Evolutionary conservation across 1,140 invertebrate genomes (phyloP), one percentile per base, ranked within the genome.

Genomic region (Lasioglossum baleicum): DNA sequence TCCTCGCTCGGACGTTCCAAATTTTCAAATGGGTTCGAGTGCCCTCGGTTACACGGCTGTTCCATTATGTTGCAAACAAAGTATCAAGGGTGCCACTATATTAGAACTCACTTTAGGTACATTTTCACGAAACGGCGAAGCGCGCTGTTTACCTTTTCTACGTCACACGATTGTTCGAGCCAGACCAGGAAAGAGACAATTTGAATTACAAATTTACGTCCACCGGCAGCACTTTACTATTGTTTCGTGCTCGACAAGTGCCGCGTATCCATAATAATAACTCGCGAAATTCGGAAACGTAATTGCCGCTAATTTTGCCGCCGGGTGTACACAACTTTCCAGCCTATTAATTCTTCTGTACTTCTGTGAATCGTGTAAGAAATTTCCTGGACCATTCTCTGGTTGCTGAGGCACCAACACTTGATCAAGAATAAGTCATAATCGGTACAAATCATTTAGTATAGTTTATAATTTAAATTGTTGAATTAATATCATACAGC

Each of bases 161-260:
- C 60, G 75, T 56, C 60, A 72, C 58, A 44, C 60, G 68, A 53
- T 67, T 63, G 58, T 56, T 42, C 65, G 40, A 40, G 44, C 35
- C 7, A 13, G 35, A 7, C 13, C 44, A 42, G 31, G 60, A 78
- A 72, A 72, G 69, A 64, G 69, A 63, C 58, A 44, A 77, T 77
- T 77, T 77, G 75, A 77, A 77, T 77, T 71, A 77, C 75, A 77
- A 77, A 77, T 77, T 71, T n/a, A 40, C 44, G 58, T 71, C 44
- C 67, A 26, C 75, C 56, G 58, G 11, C 56, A 22, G 74, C 67
- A 40, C 75, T 71, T 53, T 60, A 42, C 58, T 11, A 78, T 63
- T 78, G 69, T 72, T 72, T 64, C 60, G 31, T 7, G 15, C 31
- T 10, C n/a, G 44, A 26, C 58, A n/a, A 53, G 65, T 69, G 65